phyloP scores from a whole-genome alignment of 2,888 invertebrate species.

The Acleris laterana region DNA sequence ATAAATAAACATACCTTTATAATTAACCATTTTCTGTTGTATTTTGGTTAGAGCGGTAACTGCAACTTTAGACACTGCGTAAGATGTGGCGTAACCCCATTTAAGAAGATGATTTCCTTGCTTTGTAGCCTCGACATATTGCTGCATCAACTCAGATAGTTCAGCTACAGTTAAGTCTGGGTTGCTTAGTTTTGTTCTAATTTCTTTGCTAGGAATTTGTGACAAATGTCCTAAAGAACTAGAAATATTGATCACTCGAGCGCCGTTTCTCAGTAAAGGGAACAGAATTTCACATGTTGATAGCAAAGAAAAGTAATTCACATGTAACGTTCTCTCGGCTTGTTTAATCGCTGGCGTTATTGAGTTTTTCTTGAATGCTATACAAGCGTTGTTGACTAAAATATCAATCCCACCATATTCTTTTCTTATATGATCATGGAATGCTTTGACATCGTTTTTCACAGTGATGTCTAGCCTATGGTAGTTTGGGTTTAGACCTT shows the following conservation, averaged over 20 bases:
- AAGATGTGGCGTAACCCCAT: constrained; percentile 69
- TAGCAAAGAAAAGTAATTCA: constrained; percentile 88
- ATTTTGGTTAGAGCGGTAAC: constrained; percentile 87
- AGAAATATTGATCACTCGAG: constrained; percentile 89
- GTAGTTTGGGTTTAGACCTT: constrained; percentile 83
- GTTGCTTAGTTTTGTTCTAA: constrained; percentile 80
- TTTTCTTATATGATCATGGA: constrained; percentile 84
- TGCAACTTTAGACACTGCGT: constrained; percentile 89
- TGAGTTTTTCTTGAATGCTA: constrained; percentile 85
- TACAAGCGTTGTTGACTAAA: constrained; percentile 90
- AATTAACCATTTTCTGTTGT: constrained; percentile 82
- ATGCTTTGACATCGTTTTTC: constrained; percentile 81
- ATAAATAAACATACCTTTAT: constrained; percentile 55
- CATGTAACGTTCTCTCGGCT: constrained; percentile 87
- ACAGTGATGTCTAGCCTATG: constrained; percentile 89
- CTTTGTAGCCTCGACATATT: constrained; percentile 82
- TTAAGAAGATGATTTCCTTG: constrained; percentile 54
- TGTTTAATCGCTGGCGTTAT: constrained; percentile 87
- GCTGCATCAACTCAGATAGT: constrained; percentile 82
- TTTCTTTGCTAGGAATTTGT: constrained; percentile 78
- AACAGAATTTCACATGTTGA: constrained; percentile 87
- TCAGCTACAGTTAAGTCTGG: constrained; percentile 81
- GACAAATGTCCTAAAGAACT: constrained; percentile 87
- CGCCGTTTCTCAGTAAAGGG: constrained; percentile 87
- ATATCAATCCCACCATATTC: constrained; percentile 88